A percentile compares a stretch with the other conserved stretches of the same genome.
Evolutionary conservation across 2,888 invertebrate species (phyloP).

Genomic region (Xestia xanthographa): DNA sequence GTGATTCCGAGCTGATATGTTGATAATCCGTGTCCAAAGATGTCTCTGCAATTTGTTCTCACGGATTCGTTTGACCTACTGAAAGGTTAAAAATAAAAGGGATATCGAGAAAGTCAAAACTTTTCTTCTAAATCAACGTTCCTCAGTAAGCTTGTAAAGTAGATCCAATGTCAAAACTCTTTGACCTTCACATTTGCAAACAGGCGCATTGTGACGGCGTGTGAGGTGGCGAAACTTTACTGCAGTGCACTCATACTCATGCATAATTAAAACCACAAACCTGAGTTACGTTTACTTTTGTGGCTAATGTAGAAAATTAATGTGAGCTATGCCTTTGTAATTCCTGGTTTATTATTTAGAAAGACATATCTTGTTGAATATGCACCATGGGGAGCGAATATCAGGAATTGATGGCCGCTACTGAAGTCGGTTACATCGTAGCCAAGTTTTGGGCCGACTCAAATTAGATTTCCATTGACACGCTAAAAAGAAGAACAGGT

Average conservation of each 20-base stretch:
- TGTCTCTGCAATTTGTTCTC: too few relatives aligned
- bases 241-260: slow-evolving; percentile 31
- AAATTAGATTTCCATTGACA: neutral
- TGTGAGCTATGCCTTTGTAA: neutral
- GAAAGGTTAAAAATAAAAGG: neutral
- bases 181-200: slow-evolving; percentile 31
- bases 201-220: slow-evolving; percentile 37
- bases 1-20: neutral
- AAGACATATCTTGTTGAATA: neutral
- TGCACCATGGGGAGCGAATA: neutral
- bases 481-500: neutral
- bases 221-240: slow-evolving; percentile 18
- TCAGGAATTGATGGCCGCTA: neutral
- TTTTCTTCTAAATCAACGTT: neutral
- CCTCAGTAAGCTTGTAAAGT: neutral
- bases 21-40: neutral
- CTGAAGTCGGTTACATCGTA: rapidly evolving
- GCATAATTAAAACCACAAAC: slow-evolving; percentile 30
- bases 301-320: neutral
- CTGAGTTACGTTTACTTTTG: slow-evolving; percentile 9
- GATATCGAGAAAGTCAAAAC: neutral
- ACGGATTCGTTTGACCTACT: neutral
- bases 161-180: neutral
- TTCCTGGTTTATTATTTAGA: neutral
- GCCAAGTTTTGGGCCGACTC: neutral